Percentiles rank a stretch among this genome's conserved stretches.
Conservation (phyloP, 2,113 vertebrate species). For the Melanerpes formicivorus region DNA sequence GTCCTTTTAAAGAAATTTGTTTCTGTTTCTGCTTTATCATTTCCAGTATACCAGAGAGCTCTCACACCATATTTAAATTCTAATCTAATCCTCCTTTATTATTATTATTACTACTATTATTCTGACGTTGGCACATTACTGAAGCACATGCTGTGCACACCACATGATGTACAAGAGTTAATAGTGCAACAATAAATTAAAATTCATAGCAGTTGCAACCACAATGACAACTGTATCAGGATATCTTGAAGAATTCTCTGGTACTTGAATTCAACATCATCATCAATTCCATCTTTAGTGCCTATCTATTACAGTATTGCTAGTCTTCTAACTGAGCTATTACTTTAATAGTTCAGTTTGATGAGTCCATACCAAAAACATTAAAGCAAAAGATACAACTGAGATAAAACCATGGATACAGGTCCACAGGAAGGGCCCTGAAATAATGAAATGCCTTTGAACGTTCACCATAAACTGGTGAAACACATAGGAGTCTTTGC, state of each 20-base stretch:
- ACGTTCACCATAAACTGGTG: not conserved
- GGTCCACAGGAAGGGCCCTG: not conserved
- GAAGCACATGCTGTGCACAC: slow-evolving; percentile 37
- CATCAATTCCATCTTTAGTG: slow-evolving; percentile 39
- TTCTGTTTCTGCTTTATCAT: not conserved
- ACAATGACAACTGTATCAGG: slow-evolving; percentile 11
- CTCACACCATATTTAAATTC: slow-evolving; percentile 35
- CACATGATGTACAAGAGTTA: slow-evolving; percentile 25
- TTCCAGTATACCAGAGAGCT: slow-evolving; percentile 32
- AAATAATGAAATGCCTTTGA: not conserved
- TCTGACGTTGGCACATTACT: slow-evolving; percentile 51
- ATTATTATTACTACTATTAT: not conserved
- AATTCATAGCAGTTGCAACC: slow-evolving; percentile 40
- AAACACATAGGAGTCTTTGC: not conserved
- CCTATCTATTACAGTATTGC: slow-evolving; percentile 10
- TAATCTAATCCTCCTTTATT: slow-evolving; percentile 3
- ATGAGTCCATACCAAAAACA: not conserved
- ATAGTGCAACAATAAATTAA: slow-evolving; percentile 30
- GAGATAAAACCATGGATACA: slow-evolving; percentile 26
- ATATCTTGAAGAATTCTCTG: slow-evolving; percentile 7
- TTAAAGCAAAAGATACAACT: slow-evolving; percentile 48
- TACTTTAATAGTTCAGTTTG: not conserved
- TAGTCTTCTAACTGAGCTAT: slow-evolving; percentile 1
- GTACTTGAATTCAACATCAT: slow-evolving; percentile 32
- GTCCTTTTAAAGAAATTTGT: not conserved